phyloP scores from a whole-genome alignment of 2,797 vertebrate genomes.

The Margarornis squamiger region DNA sequence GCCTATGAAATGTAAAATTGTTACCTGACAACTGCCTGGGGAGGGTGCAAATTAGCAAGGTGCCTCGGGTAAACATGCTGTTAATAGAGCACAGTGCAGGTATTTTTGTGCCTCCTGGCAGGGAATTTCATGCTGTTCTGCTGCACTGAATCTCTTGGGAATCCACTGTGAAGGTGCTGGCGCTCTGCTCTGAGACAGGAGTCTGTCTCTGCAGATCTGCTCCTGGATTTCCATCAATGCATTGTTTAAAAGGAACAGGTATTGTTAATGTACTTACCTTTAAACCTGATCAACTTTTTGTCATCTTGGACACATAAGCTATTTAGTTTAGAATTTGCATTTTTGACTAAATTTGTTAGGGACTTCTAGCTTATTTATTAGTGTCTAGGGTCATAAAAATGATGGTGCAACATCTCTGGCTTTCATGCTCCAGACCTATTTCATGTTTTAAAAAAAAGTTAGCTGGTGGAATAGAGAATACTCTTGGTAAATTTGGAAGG shows the following conservation, averaged over 20 bases:
- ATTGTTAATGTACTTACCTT: background rate
- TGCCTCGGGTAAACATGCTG: background rate
- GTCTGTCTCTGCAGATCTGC: background rate
- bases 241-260: background rate
- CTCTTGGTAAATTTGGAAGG: background rate
- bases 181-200: background rate
- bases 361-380: background rate
- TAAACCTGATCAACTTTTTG: background rate
- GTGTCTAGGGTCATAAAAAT: background rate
- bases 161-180: background rate
- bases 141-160: background rate
- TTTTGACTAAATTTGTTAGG: background rate
- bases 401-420: background rate
- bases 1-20: background rate
- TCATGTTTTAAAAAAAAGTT: background rate
- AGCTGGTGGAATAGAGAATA: background rate
- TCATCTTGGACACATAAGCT: background rate
- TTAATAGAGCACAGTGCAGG: background rate
- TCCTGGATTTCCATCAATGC: background rate
- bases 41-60: background rate
- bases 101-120: background rate
- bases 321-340: background rate
- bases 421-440: background rate
- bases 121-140: background rate
- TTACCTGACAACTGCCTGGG: background rate